Conservation (phyloP, 2,113 vertebrate genomes). For the Murina feae region DNA sequence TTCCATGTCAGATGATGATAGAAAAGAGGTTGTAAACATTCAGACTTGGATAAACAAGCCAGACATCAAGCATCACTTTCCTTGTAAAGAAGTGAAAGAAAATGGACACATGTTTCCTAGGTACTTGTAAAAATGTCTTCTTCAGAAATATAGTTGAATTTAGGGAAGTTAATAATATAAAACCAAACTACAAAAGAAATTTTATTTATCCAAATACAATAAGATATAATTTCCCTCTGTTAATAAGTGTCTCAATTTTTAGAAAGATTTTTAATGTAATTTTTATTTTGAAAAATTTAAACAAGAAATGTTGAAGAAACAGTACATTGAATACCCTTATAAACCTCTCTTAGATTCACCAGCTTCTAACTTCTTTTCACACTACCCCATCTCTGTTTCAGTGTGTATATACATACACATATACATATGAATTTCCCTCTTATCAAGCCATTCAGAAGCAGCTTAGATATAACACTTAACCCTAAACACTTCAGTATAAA, state of each 20-base stretch:
- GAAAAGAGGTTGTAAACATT: constrained; percentile 97
- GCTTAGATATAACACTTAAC: neutral
- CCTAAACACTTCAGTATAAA: neutral
- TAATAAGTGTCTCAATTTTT: neutral
- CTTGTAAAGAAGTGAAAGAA: constrained; percentile 98
- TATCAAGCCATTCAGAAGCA: neutral
- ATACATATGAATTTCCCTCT: neutral
- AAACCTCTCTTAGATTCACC: neutral
- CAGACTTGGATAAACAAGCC: constrained; percentile 99
- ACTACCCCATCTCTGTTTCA: neutral
- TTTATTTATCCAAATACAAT: constrained; percentile 21
- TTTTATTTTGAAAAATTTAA: constrained; percentile 1
- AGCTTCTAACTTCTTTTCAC: neutral
- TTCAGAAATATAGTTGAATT: constrained; percentile 35
- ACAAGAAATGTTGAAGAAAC: neutral
- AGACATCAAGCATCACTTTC: constrained; percentile 94
- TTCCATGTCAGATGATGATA: constrained; percentile 97
- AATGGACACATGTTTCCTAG: constrained; percentile 98
- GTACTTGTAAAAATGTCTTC: constrained; percentile 76
- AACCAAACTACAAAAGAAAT: neutral
- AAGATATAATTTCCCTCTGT: neutral
- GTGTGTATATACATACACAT: neutral
- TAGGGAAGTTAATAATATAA: constrained; percentile 14
- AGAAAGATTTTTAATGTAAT: neutral
- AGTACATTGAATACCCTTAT: neutral